These are phyloP conservation scores for Rhabdophis nuchalis DNA, from an alignment of 2,797 vertebrate species.

Conservation along the genomic window DNA sequence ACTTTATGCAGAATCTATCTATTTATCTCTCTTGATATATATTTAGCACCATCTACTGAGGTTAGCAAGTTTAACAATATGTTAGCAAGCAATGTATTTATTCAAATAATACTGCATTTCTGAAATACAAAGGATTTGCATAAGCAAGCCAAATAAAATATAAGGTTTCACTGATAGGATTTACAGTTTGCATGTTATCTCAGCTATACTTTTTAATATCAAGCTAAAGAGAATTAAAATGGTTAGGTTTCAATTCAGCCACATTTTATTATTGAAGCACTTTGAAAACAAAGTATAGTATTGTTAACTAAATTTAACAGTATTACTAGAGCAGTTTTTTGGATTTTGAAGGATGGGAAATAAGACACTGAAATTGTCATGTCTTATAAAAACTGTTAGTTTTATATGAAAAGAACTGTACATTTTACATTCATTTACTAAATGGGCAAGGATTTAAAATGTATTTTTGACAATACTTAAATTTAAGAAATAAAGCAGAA, in stretches of 20 bases:
- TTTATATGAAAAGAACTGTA: background rate
- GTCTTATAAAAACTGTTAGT: background rate
- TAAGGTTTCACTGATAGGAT: background rate
- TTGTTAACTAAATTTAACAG: conserved; percentile 65
- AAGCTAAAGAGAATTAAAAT: background rate
- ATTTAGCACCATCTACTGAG: conserved; percentile 8
- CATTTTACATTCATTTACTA: background rate
- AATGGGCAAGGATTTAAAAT: background rate
- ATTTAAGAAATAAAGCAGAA: background rate
- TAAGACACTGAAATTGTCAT: conserved; percentile 26
- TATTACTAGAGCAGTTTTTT: conserved; percentile 67
- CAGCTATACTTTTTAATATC: background rate
- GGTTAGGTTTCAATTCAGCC: background rate
- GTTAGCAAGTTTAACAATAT: conserved; percentile 39
- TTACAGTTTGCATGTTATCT: conserved; percentile 3
- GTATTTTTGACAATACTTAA: background rate
- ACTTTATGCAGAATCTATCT: conserved; percentile 20
- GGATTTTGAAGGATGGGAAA: conserved; percentile 25
- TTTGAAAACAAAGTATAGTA: conserved; percentile 68
- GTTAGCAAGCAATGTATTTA: conserved; percentile 37
- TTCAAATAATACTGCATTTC: conserved; percentile 43
- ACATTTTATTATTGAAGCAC: conserved; percentile 51
- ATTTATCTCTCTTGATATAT: conserved; percentile 5
- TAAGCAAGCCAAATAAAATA: background rate
- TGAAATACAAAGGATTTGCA: background rate